A percentile compares a stretch with the other conserved stretches of the same genome.
These are phyloP conservation scores for Triops cancriformis DNA, from an alignment of 1,140 invertebrate genomes.

Conservation along the genomic window DNA sequence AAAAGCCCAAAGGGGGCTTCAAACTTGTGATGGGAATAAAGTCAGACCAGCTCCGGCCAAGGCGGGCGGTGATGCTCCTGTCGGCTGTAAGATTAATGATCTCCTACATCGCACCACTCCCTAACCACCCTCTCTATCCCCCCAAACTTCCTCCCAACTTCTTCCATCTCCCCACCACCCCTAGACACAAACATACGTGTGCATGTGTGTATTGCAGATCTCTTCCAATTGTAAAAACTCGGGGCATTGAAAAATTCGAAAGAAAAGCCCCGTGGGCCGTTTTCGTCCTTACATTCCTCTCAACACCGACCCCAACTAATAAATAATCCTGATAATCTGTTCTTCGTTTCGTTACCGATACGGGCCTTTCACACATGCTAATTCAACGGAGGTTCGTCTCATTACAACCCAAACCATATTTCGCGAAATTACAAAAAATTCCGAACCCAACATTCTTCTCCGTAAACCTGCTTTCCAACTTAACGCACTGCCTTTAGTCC, in stretches of 20 bases:
- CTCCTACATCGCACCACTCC: conserved; percentile 32
- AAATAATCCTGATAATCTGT: not conserved
- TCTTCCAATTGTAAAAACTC: not conserved
- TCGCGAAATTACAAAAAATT: not conserved
- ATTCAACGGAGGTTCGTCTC: not conserved
- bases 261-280: not conserved
- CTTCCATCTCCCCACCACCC: conserved; percentile 36
- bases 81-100: conserved; percentile 30
- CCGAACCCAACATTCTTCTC: not conserved
- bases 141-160: conserved; percentile 25
- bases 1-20: not conserved
- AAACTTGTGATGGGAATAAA: not conserved
- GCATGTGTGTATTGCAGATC: not conserved
- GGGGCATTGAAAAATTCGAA: not conserved
- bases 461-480: not conserved
- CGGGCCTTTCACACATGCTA: not conserved
- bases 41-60: conserved; percentile 1
- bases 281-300: not conserved
- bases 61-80: conserved; percentile 7
- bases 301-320: not conserved
- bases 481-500: not conserved
- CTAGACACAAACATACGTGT: conserved; percentile 35
- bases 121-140: conserved; percentile 31
- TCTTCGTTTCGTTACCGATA: not conserved
- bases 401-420: not conserved